phyloP scores from a whole-genome alignment of 2,113 vertebrate genomes.

The Labeo rohita region DNA sequence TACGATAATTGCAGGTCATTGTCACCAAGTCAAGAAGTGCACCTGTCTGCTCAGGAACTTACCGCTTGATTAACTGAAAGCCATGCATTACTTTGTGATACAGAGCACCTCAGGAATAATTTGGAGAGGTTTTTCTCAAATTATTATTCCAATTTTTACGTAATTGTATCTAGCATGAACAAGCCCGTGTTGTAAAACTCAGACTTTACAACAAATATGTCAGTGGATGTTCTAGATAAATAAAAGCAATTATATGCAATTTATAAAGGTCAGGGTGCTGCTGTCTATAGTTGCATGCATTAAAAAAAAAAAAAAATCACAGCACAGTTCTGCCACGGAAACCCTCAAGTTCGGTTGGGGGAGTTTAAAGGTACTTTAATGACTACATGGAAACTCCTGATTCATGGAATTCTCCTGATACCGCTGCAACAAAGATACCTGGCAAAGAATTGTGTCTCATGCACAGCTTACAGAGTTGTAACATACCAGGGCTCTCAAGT shows the following conservation, averaged over 20 bases:
- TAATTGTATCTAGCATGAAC: slow-evolving; percentile 20
- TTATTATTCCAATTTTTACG: neutral
- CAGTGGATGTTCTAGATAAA: slow-evolving; percentile 32
- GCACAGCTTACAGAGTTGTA: too few relatives aligned
- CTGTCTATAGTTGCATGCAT: neutral
- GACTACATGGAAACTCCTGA: too few relatives aligned
- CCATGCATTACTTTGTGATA: neutral
- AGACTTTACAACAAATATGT: neutral
- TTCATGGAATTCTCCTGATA: too few relatives aligned
- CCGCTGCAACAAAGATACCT: too few relatives aligned
- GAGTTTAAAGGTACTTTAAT: too few relatives aligned
- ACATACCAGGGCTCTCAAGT: too few relatives aligned
- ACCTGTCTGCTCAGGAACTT: neutral
- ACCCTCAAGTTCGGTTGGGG: too few relatives aligned
- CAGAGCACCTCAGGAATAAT: neutral
- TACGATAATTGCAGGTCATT: slow-evolving; percentile 22
- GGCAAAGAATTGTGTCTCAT: too few relatives aligned
- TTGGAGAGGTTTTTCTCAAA: neutral
- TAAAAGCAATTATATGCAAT: slow-evolving; percentile 22
- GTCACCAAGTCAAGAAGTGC: slow-evolving; percentile 19
- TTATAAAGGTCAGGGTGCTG: slow-evolving; percentile 9
- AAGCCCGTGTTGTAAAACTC: slow-evolving; percentile 10
- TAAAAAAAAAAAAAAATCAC: neutral
- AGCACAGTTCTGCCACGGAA: neutral
- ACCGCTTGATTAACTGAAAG: slow-evolving; percentile 2